These are phyloP conservation scores for Trachelus iudaicus DNA, from an alignment of 2,888 invertebrate species.

Conservation along the genomic window DNA sequence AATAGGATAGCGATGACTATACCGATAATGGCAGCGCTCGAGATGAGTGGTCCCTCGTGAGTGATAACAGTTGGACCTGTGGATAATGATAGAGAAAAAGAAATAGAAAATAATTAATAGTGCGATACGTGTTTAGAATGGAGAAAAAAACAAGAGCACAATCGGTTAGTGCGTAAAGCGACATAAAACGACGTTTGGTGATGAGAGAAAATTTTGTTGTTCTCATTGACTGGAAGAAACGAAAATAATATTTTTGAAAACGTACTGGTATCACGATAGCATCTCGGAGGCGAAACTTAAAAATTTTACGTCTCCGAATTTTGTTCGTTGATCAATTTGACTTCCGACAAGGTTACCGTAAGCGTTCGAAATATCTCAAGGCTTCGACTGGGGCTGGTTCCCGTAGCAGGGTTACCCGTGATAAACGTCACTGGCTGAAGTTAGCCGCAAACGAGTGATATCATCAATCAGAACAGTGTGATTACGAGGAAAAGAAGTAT, in stretches of 20 bases:
- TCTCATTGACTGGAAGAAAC: too few species aligned
- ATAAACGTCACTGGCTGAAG: too few species aligned
- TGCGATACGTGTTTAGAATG: neutral
- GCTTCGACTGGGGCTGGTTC: neutral
- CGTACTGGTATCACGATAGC: conserved; percentile 44
- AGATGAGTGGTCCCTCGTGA: conserved; percentile 69
- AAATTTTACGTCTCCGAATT: too few species aligned
- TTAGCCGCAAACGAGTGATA: too few species aligned
- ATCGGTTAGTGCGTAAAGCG: conserved; percentile 63
- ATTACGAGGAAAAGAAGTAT: too few species aligned
- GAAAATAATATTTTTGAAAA: conserved; percentile 25
- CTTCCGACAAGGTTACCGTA: neutral
- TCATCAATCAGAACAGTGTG: too few species aligned
- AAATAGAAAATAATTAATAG: conserved; percentile 10
- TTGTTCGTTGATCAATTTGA: neutral
- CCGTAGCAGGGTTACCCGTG: neutral
- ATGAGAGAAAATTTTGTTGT: conserved; percentile 29
- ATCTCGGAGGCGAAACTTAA: too few species aligned
- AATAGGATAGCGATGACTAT: conserved; percentile 85
- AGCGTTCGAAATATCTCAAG: neutral
- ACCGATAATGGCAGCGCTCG: conserved; percentile 84
- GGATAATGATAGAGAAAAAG: conserved; percentile 44
- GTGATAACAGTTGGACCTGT: conserved; percentile 52
- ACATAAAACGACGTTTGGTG: conserved; percentile 60
- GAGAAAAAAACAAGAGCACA: conserved; percentile 23